Conservation (phyloP, 2,113 vertebrate genomes). For the Saguinus midas region DNA sequence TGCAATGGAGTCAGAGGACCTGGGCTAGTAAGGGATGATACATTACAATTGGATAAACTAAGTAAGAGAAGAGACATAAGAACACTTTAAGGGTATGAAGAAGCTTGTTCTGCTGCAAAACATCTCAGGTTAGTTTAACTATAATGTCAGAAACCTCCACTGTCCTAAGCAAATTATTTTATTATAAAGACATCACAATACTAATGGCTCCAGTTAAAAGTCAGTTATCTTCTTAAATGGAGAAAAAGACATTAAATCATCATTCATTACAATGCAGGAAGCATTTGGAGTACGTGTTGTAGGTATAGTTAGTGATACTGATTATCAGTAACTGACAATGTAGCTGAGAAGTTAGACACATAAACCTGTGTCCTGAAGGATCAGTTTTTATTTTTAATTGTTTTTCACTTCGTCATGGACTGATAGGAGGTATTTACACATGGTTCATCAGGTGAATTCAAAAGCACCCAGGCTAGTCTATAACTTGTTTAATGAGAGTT, state of each 20-base stretch:
- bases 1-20: neutral
- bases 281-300: neutral
- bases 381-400: neutral
- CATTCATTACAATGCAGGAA: neutral
- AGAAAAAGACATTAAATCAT: neutral
- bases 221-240: slow-evolving; percentile 41
- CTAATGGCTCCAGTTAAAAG: slow-evolving; percentile 37
- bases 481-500: neutral
- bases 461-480: neutral
- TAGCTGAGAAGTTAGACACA: neutral
- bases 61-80: neutral
- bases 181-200: slow-evolving; percentile 4
- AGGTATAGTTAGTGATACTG: neutral
- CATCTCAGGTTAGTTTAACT: neutral
- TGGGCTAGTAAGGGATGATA: neutral
- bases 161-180: slow-evolving; percentile 23
- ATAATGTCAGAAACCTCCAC: neutral
- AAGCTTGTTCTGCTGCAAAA: neutral
- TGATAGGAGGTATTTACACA: neutral
- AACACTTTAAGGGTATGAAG: neutral
- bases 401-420: neutral
- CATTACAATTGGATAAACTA: neutral
- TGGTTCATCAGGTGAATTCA: neutral
- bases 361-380: neutral
- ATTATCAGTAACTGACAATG: neutral